Evolutionary conservation across 2,888 invertebrate species (phyloP).

Genomic region (Mimas tiliae): DNA sequence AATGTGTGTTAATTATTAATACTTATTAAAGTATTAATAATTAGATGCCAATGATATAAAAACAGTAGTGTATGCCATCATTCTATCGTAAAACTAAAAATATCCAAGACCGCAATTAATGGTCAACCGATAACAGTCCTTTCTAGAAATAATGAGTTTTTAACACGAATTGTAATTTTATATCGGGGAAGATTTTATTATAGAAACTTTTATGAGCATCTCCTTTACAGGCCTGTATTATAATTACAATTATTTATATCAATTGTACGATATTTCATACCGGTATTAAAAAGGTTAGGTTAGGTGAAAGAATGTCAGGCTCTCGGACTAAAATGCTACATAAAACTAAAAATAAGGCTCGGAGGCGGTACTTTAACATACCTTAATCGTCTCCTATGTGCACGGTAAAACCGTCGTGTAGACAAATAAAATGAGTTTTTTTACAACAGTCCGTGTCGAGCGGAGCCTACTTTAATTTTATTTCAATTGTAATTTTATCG

Average conservation of each 20-base stretch:
- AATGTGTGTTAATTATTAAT: neutral
- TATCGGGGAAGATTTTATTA: slow-evolving; percentile 15
- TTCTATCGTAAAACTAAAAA: slow-evolving; percentile 19
- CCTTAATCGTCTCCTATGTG: slow-evolving; percentile 60
- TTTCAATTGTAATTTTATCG: slow-evolving; percentile 60
- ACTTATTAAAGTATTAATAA: neutral
- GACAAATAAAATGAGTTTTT: slow-evolving; percentile 71
- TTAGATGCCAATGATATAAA: neutral
- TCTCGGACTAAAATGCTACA: slow-evolving; percentile 44
- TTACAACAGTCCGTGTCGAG: slow-evolving; percentile 64
- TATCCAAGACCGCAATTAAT: neutral
- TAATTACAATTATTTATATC: slow-evolving; percentile 14
- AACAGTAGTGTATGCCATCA: neutral
- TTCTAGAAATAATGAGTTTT: slow-evolving; percentile 4
- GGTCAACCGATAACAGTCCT: neutral
- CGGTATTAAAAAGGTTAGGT: neutral
- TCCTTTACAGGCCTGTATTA: neutral
- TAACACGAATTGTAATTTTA: slow-evolving; percentile 21
- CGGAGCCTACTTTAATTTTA: slow-evolving; percentile 55
- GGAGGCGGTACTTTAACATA: slow-evolving; percentile 46
- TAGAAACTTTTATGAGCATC: slow-evolving; percentile 9
- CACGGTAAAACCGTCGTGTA: slow-evolving; percentile 56
- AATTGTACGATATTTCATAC: neutral
- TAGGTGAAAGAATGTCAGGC: slow-evolving; percentile 27
- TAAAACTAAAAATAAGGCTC: slow-evolving; percentile 66